Conservation (phyloP, 2,113 vertebrate species). For the Anarhynchus alexandrinus region DNA sequence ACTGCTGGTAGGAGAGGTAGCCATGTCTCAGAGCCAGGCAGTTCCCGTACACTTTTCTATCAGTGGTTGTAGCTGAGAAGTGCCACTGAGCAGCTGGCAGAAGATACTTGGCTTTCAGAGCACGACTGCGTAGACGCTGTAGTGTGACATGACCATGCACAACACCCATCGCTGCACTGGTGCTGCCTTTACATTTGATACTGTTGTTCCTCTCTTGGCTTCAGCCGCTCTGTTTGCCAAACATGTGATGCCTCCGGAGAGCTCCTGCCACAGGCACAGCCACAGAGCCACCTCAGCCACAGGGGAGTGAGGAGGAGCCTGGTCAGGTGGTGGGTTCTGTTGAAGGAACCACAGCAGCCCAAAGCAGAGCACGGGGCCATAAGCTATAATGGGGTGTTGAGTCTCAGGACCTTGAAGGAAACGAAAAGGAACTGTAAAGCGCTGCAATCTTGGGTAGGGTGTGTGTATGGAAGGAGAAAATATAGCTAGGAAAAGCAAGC, state of each 20-base stretch:
- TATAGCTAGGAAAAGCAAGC: background rate
- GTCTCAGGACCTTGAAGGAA: background rate
- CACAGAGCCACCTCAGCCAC: accelerated
- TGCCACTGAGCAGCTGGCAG: background rate
- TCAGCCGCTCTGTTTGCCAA: background rate
- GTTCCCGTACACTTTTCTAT: background rate
- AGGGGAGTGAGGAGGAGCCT: background rate
- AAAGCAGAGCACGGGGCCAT: background rate
- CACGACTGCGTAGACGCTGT: accelerated
- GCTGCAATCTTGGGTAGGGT: background rate
- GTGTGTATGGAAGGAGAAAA: background rate
- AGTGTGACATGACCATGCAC: accelerated
- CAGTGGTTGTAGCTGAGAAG: background rate
- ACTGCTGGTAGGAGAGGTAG: background rate
- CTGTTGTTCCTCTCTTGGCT: background rate
- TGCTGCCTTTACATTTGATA: background rate
- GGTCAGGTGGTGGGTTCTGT: background rate
- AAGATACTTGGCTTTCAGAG: background rate
- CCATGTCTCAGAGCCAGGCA: background rate
- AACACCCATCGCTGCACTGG: background rate
- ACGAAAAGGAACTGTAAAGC: background rate
- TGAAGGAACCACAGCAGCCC: background rate
- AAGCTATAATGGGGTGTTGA: accelerated
- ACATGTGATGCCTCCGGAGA: accelerated
- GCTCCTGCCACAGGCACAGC: background rate